Evolutionary conservation across 2,797 vertebrate species (phyloP), one percentile per base, ranked within the genome.

Genomic region (Sylvia borin): DNA sequence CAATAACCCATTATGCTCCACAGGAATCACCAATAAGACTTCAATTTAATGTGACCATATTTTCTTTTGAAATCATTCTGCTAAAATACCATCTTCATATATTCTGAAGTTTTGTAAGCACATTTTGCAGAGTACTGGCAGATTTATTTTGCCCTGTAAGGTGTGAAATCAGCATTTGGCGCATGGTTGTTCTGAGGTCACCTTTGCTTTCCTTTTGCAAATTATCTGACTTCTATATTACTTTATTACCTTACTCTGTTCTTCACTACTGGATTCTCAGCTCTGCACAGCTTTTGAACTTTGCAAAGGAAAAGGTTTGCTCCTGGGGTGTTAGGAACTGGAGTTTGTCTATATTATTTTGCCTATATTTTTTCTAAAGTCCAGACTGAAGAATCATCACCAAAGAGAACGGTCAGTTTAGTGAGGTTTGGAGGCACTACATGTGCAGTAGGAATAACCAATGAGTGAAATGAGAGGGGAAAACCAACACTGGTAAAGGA

Each of bases 401-500:
- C 11, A 36, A 67, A 26, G 2, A 32, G 5, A 60, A 24, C 3
- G 31, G 9, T 8, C 17, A 3, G 2, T 58, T 82, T 29, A 38
- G 14, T 47, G 43, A 53, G 9, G 34, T 38, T 4, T 85, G 14
- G 26, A 72, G 21, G 42, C 10, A 21, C 3, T 15, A 17, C 16
- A 3, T 7, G 13, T 9, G 7, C 4, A 65, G 31, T 3, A 66
- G 27, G 34, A 19, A n/a, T 22, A 82, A 42, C 1, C 7, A 85
- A 68, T 0, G 5, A 64, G 16, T 4, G 78, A 67, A 68, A 21
- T 6, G 2, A 5, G 4, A 55, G 5, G 15, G 55, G 27, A 16
- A 77, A 70, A 51, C 1, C 6, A 74, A 18, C 15, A 13, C 1
- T 19, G 8, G 3, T 36, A 20, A 57, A 32, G 3, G 2, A 2